These are phyloP conservation scores for Scaeva pyrastri DNA, from an alignment of 2,888 invertebrate species.

Conservation along the genomic window DNA sequence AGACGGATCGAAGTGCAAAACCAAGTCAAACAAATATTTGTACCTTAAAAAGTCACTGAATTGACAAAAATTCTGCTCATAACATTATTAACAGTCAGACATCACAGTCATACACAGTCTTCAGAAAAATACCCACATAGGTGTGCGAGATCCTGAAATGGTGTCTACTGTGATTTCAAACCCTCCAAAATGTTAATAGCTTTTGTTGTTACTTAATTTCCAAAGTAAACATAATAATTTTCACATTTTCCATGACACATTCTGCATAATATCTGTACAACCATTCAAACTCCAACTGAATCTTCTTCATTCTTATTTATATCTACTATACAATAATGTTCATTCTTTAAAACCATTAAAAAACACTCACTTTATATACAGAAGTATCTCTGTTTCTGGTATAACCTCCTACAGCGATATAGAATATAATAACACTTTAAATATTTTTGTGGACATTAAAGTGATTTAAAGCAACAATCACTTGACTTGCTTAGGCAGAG, in stretches of 20 bases:
- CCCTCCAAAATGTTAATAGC: not conserved
- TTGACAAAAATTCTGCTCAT: no score
- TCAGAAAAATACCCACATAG: no score
- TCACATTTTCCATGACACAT: not conserved
- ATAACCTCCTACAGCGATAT: not conserved
- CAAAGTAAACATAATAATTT: conserved; percentile 21
- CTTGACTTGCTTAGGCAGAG: conserved; percentile 22
- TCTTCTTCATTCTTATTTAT: not conserved
- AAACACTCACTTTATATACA: conserved; percentile 20
- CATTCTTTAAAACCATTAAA: conserved; percentile 17
- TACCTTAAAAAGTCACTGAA: no score
- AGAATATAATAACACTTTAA: conserved; percentile 40
- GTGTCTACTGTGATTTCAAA: not conserved
- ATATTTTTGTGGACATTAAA: conserved; percentile 53
- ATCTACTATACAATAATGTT: not conserved
- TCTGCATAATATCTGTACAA: not conserved
- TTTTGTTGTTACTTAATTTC: not conserved
- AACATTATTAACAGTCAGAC: no score
- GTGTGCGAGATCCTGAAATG: no score
- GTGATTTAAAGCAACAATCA: conserved; percentile 62
- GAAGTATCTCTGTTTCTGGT: no score
- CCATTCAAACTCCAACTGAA: conserved; percentile 14
- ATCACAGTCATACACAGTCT: no score
- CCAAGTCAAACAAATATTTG: no score
- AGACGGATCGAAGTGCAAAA: no score